Percentiles rank a stretch among this genome's conserved stretches.
These are phyloP conservation scores for Acanthosepion esculentum DNA, from an alignment of 2,888 invertebrate species.

Conservation along the genomic window DNA sequence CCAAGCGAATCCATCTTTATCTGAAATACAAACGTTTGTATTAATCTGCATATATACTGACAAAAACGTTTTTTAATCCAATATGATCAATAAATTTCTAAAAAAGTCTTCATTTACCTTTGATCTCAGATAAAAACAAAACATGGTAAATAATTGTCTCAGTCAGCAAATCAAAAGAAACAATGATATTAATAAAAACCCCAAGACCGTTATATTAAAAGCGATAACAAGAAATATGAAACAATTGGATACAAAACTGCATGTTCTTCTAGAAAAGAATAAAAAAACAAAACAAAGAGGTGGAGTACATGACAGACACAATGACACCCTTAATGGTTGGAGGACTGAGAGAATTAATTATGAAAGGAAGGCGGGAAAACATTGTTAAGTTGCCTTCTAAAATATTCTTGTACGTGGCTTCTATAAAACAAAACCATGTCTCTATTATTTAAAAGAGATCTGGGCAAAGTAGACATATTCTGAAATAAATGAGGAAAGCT, in stretches of 20 bases:
- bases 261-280: not conserved
- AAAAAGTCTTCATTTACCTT: too few species aligned
- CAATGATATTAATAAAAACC: not conserved
- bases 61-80: too few species aligned
- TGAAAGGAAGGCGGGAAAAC: slow-evolving; percentile 18
- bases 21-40: too few species aligned
- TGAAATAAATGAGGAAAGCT: not conserved
- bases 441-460: not conserved
- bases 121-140: too few species aligned
- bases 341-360: not conserved
- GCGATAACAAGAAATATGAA: not conserved
- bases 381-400: not conserved
- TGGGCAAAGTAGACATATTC: not conserved
- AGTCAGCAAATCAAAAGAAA: not conserved
- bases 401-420: not conserved
- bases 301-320: not conserved
- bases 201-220: not conserved
- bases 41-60: too few species aligned
- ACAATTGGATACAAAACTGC: not conserved
- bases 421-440: not conserved
- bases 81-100: too few species aligned
- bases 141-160: too few species aligned
- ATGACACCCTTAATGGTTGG: not conserved
- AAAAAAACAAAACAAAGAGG: not conserved
- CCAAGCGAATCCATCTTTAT: too few species aligned